Evolutionary conservation across 2,797 vertebrate genomes (phyloP), one percentile per base, ranked within the genome.

Genomic region (Falco biarmicus): DNA sequence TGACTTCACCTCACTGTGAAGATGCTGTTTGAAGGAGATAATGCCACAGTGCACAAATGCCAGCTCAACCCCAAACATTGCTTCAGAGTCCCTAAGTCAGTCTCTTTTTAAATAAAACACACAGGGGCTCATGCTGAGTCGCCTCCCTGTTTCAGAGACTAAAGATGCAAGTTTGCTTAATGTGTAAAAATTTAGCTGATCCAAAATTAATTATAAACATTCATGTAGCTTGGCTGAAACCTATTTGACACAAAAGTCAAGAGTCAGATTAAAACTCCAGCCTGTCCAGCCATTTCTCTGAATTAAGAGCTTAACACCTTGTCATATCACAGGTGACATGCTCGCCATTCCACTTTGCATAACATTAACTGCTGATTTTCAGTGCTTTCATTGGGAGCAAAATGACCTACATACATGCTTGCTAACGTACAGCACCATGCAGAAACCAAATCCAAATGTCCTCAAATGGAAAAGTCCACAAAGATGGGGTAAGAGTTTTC

Each of bases 231-330:
- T 76, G 77, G 74, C 70, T 60, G 45, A 87, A 84, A 93, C 92
- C 74, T 79, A 45, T 85, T 92, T 89, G 87, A 75, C 45, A 32
- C 29, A 90, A 68, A 56, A 92, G 53, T 61, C 41, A 51, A 68
- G 43, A 92, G 68, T 41, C 75, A 89, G 64, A 89, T 87, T 74
- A 90, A 92, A 90, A 85, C 50, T 60, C 50, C 54, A 75, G 16
- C 20, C n/a, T 43, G 43, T 81, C 73, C 79, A 75, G 89, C 65
- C 69, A 57, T 54, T 90, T 54, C 53, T 86, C 29, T 17, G 24
- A 81, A 41, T 87, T 91, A 74, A 75, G 47, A 85, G 91, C 32
- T 80, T 95, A 94, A 91, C 81, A 71, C 53, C 65, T 92, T 86
- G 59, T 76, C 82, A 68, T 51, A 64, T 65, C 68, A 84, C 84